phyloP scores from a whole-genome alignment of 2,797 vertebrate species.

The Scyliorhinus canicula region DNA sequence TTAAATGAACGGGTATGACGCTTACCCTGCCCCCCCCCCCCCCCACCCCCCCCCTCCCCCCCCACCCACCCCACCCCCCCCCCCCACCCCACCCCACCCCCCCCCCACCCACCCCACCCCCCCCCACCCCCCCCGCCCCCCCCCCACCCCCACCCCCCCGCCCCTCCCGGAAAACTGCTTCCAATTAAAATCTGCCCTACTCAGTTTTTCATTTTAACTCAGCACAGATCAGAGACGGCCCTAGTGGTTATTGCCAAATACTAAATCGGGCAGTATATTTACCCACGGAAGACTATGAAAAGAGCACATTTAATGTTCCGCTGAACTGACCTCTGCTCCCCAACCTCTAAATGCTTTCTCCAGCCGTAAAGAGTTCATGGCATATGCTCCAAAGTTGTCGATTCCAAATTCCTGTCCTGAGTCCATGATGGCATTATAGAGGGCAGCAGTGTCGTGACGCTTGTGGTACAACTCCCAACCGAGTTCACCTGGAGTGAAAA shows the following conservation, averaged over 20 bases:
- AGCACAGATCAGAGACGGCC: background rate
- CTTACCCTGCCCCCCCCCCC: background rate
- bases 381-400: slow-evolving; percentile 86
- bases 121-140: too few relatives aligned
- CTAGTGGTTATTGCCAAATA: background rate
- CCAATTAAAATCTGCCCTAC: background rate
- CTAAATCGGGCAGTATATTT: background rate
- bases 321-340: slow-evolving; percentile 84
- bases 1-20: too few relatives aligned
- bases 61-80: too few relatives aligned
- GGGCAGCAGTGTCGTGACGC: slow-evolving; percentile 66
- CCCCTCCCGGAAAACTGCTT: background rate
- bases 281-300: background rate
- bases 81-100: too few relatives aligned
- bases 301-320: background rate
- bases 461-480: slow-evolving; percentile 93
- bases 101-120: too few relatives aligned
- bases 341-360: slow-evolving; percentile 95
- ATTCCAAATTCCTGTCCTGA: slow-evolving; percentile 82
- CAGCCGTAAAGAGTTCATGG: slow-evolving; percentile 79
- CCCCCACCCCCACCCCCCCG: too few relatives aligned
- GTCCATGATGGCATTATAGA: slow-evolving; percentile 77
- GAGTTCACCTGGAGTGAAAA: slow-evolving; percentile 73
- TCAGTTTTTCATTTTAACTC: background rate
- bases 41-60: too few relatives aligned